Percentiles rank a stretch among this genome's conserved stretches.
Evolutionary conservation across 92 coral and sea anemone genomes (phyloP).

Genomic region (Virgularia gustaviana): DNA sequence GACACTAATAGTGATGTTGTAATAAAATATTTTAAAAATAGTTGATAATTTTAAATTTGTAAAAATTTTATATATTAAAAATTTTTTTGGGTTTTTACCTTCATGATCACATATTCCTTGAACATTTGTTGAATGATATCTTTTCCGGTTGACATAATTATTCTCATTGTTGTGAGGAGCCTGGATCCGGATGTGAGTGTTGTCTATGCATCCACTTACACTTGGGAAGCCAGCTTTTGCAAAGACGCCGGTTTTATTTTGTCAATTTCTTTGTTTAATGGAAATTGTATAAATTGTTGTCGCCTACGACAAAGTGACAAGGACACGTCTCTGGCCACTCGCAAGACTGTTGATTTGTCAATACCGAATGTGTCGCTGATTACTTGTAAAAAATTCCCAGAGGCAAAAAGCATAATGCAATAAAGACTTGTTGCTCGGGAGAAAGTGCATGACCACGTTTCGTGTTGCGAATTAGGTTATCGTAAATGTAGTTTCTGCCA

Average conservation of each 20-base stretch:
- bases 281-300: conserved; percentile 23
- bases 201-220: neutral
- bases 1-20: no score
- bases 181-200: conserved; percentile 14
- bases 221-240: neutral
- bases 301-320: conserved; percentile 8
- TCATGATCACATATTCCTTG: conserved; percentile 24
- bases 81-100: no score
- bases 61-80: no score
- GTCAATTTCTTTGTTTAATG: neutral
- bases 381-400: neutral
- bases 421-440: neutral
- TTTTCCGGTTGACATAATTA: conserved; percentile 22
- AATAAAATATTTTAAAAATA: no score
- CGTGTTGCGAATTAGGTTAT: neutral
- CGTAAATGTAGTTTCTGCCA: no score
- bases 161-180: conserved; percentile 6
- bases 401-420: neutral
- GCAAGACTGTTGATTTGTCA: conserved; percentile 48
- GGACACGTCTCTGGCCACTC: conserved; percentile 18
- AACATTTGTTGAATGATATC: conserved; percentile 4
- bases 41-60: no score
- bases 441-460: neutral
- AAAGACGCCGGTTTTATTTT: neutral
- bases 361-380: conserved; percentile 51